phyloP scores from a whole-genome alignment of 2,888 invertebrate genomes.

The Metalampra italica region DNA sequence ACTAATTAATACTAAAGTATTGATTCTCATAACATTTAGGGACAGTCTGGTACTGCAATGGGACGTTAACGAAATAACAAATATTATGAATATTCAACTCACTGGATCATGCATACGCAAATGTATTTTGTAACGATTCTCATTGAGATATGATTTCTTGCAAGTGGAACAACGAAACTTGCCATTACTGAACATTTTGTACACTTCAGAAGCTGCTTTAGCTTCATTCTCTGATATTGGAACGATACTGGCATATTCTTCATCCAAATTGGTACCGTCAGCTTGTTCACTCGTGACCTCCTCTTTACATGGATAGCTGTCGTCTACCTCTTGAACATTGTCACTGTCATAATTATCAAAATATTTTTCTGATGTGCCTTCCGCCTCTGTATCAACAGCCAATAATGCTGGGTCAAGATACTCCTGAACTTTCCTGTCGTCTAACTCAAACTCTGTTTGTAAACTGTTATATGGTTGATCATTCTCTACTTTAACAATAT shows the following conservation, averaged over 20 bases:
- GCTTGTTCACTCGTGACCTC: constrained; percentile 19
- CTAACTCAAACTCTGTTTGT: constrained; percentile 10
- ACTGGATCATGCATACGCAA: constrained; percentile 65
- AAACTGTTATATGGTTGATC: constrained; percentile 13
- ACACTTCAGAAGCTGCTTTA: constrained; percentile 52
- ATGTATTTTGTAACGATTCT: constrained; percentile 43
- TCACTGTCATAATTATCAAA: constrained; percentile 24
- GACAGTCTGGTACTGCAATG: too few relatives aligned
- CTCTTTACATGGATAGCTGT: constrained; percentile 7
- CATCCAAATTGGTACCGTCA: constrained; percentile 49
- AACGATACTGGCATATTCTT: constrained; percentile 58
- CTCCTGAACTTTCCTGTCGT: constrained; percentile 6
- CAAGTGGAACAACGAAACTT: constrained; percentile 47
- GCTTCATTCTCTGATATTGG: constrained; percentile 56
- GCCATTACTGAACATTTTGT: constrained; percentile 30
- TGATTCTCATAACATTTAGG: too few relatives aligned
- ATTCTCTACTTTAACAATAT: constrained; percentile 9
- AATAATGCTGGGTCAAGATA: constrained; percentile 4
- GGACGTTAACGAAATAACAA: too few relatives aligned
- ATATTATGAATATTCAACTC: too few relatives aligned
- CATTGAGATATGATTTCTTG: constrained; percentile 43
- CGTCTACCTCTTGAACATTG: constrained; percentile 9
- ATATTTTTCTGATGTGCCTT: constrained; percentile 2
- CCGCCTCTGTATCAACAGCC: constrained; percentile 1
- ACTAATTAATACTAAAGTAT: too few relatives aligned